Percentiles rank a stretch among this genome's conserved stretches.
These are phyloP conservation scores for Panagrolaimus sp. DNA, from an alignment of 1,140 invertebrate genomes.

Conservation along the genomic window DNA sequence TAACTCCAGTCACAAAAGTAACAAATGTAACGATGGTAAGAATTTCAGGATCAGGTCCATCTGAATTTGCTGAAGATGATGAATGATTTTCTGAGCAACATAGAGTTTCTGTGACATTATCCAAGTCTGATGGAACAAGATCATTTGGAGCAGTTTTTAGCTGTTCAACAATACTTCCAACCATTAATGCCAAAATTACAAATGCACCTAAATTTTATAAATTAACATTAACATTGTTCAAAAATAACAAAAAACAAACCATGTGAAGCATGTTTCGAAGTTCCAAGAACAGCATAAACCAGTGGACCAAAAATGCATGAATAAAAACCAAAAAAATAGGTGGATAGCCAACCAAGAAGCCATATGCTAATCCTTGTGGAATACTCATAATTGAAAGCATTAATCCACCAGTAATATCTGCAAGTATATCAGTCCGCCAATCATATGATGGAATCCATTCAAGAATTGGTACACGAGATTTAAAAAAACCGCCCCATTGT, in stretches of 20 bases:
- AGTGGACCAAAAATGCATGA: conserved; percentile 61
- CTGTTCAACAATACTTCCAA: conserved; percentile 58
- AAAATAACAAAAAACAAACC: conserved; percentile 6
- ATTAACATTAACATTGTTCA: not conserved
- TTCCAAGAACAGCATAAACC: conserved; percentile 61
- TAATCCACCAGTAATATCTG: conserved; percentile 59
- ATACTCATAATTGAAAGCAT: conserved; percentile 59
- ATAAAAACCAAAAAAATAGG: conserved; percentile 61
- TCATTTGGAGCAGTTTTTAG: not conserved
- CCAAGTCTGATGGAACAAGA: too few species aligned
- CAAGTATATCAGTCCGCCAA: conserved; percentile 47
- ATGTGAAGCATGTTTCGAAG: conserved; percentile 58
- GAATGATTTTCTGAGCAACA: too few species aligned
- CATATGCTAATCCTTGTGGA: conserved; percentile 61
- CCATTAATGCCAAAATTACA: conserved; percentile 61
- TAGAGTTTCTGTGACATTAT: not conserved
- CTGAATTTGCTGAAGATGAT: too few species aligned
- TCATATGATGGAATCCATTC: conserved; percentile 17
- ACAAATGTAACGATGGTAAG: conserved; percentile 22
- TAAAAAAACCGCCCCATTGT: conserved; percentile 16
- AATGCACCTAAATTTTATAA: conserved; percentile 58
- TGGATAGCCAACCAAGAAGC: conserved; percentile 57
- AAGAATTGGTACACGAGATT: conserved; percentile 10
- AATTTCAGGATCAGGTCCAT: not conserved
- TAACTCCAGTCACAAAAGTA: conserved; percentile 31